phyloP scores from a whole-genome alignment of 2,888 invertebrate genomes.

The Dolichopus griseipennis region DNA sequence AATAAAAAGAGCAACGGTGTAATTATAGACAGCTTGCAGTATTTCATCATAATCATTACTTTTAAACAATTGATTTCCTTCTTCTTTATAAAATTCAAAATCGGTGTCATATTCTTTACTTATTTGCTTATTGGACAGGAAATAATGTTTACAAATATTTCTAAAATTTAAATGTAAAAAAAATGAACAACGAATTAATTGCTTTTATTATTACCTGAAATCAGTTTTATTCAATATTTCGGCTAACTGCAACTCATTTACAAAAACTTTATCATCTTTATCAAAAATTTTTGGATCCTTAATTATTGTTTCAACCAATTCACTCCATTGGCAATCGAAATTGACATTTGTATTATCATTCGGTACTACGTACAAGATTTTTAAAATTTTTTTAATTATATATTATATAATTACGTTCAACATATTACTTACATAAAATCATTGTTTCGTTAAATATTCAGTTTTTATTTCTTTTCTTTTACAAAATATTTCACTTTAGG shows the following conservation, averaged over 20 bases:
- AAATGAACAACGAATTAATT: not conserved
- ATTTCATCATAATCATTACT: not conserved
- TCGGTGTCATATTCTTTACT: not conserved
- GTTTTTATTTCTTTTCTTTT: too few species aligned
- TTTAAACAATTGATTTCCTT: conserved; percentile 10
- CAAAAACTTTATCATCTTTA: not conserved
- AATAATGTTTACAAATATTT: not conserved
- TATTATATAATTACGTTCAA: too few species aligned
- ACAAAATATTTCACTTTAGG: too few species aligned
- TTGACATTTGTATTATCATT: too few species aligned
- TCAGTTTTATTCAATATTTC: not conserved
- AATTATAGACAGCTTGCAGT: conserved; percentile 13
- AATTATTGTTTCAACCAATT: not conserved
- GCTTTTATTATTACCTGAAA: not conserved
- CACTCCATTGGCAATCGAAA: not conserved
- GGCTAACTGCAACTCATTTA: not conserved
- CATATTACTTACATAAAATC: too few species aligned
- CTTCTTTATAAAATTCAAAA: not conserved
- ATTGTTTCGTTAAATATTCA: too few species aligned
- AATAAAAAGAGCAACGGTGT: conserved; percentile 18
- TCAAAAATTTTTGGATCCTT: not conserved
- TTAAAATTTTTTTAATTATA: too few species aligned
- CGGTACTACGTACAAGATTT: too few species aligned
- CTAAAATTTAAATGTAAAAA: not conserved
- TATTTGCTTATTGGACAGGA: not conserved